A percentile compares a stretch with the other conserved stretches of the same genome.
phyloP scores from a whole-genome alignment of 2,888 invertebrate species.

The Tenthredo scrophulariae region DNA sequence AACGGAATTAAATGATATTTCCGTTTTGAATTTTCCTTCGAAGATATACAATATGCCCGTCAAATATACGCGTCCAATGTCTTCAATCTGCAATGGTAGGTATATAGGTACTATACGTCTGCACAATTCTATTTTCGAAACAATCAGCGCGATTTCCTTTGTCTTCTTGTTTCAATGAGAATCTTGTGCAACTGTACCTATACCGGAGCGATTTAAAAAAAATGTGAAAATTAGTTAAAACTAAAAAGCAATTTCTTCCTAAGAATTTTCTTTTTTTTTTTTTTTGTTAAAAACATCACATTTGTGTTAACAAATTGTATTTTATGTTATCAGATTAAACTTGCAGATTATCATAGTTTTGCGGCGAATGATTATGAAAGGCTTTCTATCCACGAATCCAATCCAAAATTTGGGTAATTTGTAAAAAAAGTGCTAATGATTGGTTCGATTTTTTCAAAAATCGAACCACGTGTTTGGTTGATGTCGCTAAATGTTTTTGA shows the following conservation, averaged over 20 bases:
- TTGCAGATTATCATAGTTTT: no score
- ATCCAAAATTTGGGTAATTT: no score
- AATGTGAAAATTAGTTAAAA: neutral
- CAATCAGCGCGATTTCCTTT: neutral
- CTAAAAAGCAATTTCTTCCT: neutral
- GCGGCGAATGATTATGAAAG: no score
- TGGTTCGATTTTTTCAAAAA: no score
- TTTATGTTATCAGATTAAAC: no score
- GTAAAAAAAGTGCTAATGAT: no score
- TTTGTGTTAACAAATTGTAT: no score
- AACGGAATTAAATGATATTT: neutral
- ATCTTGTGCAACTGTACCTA: neutral
- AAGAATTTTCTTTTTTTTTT: neutral
- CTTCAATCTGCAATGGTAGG: neutral
- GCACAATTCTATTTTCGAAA: slow-evolving; percentile 14
- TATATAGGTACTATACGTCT: neutral
- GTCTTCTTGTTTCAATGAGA: neutral
- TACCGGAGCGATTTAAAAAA: neutral
- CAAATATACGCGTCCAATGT: neutral
- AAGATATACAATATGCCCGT: neutral
- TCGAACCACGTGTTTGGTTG: no score
- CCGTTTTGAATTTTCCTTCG: neutral
- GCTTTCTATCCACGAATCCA: no score
- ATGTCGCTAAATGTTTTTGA: no score
- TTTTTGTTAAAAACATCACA: neutral